Conservation (phyloP, 2,797 vertebrate genomes). For the Meriones psammophilus region DNA sequence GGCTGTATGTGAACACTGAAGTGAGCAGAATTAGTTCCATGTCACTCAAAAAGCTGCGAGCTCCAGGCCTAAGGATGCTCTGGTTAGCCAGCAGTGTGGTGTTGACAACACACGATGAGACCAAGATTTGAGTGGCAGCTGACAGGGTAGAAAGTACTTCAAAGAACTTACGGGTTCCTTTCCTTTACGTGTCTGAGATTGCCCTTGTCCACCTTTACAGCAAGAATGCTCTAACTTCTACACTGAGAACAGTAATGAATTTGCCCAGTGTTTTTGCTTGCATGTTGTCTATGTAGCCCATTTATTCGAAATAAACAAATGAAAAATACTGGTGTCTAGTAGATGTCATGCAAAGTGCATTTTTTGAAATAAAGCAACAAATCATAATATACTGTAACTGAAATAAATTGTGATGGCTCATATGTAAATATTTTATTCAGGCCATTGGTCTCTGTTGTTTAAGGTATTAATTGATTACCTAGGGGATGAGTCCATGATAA, state of each 20-base stretch:
- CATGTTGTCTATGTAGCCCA: not conserved
- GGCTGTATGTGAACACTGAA: not conserved
- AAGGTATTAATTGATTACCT: not conserved
- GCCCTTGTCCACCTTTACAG: not conserved
- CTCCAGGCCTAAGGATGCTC: not conserved
- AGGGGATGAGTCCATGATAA: not conserved
- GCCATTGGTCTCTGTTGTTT: not conserved
- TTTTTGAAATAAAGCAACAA: not conserved
- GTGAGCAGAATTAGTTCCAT: not conserved
- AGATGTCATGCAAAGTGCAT: not conserved
- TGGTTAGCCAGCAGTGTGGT: not conserved
- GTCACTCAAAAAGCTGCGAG: not conserved
- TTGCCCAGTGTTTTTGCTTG: not conserved
- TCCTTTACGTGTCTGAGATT: not conserved
- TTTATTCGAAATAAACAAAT: not conserved
- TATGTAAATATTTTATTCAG: not conserved
- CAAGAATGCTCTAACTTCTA: not conserved
- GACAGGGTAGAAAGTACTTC: not conserved
- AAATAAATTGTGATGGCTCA: not conserved
- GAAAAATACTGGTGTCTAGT: not conserved
- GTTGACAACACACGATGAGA: not conserved
- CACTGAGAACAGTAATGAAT: not conserved
- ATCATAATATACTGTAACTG: not conserved
- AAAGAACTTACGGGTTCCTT: conserved; percentile 1
- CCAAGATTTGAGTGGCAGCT: not conserved